Evolutionary conservation across 1,140 invertebrate species (phyloP).

Genomic region (Nebria ingens): DNA sequence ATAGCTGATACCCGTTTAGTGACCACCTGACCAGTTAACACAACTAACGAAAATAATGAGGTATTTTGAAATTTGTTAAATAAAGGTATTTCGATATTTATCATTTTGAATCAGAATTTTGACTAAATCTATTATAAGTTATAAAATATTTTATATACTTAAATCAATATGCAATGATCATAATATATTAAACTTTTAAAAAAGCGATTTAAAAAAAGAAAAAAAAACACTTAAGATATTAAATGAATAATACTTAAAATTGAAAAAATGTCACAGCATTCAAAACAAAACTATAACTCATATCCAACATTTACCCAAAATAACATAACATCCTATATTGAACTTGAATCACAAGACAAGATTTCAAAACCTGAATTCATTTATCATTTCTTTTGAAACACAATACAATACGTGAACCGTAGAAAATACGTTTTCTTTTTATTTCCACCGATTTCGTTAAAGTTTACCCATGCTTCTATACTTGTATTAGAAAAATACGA

Average conservation of each 20-base stretch:
- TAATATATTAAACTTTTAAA: no score
- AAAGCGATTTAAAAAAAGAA: no score
- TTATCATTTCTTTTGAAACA: not conserved
- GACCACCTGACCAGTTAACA: no score
- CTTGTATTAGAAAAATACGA: not conserved
- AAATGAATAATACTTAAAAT: not conserved
- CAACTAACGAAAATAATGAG: no score
- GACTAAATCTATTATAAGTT: not conserved
- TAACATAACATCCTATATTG: no score
- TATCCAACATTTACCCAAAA: not conserved
- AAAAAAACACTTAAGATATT: not conserved
- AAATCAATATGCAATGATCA: not conserved
- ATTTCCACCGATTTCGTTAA: not conserved
- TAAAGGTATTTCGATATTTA: no score
- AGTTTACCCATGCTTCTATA: not conserved
- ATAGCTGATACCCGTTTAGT: no score
- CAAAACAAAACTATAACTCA: not conserved
- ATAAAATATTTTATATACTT: not conserved
- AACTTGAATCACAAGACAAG: not conserved
- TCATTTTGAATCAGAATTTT: not conserved
- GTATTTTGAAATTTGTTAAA: no score
- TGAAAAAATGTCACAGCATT: not conserved
- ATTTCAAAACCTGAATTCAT: not conserved
- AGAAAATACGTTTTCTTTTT: not conserved
- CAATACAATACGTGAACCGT: not conserved